phyloP scores from a whole-genome alignment of 2,113 vertebrate genomes.

The Zingel zingel region DNA sequence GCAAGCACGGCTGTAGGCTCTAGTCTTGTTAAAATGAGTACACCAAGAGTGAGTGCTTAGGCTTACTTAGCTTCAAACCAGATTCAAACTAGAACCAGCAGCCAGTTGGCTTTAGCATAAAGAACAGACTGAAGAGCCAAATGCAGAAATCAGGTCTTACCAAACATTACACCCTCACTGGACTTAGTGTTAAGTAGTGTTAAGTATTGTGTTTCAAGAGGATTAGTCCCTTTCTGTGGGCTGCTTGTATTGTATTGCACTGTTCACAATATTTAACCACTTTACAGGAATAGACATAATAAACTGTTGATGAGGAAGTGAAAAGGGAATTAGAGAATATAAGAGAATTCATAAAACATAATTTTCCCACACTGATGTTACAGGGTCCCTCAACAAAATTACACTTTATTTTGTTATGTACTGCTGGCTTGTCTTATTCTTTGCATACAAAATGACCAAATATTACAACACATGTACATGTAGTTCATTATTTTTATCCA shows the following conservation, averaged over 20 bases:
- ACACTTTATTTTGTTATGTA: background rate
- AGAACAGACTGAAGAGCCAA: background rate
- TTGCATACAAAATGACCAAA: background rate
- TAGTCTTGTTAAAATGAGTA: no score
- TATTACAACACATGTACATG: no score
- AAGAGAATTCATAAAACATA: fast-evolving
- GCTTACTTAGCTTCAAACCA: background rate
- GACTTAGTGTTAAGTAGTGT: background rate
- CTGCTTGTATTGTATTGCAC: background rate
- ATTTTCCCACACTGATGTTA: background rate
- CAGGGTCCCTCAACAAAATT: background rate
- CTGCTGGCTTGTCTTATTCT: background rate
- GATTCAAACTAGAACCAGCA: background rate
- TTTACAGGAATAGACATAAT: background rate
- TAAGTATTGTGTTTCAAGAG: background rate
- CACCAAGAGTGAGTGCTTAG: no score
- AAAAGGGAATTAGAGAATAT: background rate
- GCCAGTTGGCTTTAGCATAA: background rate
- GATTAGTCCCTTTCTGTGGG: background rate
- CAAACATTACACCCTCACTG: no score
- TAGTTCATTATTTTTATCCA: no score
- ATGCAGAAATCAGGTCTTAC: background rate
- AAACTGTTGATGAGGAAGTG: background rate
- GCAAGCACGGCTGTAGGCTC: no score
- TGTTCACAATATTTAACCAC: background rate